Conservation (phyloP, 1,140 invertebrate genomes). For the Linepithema humile region DNA sequence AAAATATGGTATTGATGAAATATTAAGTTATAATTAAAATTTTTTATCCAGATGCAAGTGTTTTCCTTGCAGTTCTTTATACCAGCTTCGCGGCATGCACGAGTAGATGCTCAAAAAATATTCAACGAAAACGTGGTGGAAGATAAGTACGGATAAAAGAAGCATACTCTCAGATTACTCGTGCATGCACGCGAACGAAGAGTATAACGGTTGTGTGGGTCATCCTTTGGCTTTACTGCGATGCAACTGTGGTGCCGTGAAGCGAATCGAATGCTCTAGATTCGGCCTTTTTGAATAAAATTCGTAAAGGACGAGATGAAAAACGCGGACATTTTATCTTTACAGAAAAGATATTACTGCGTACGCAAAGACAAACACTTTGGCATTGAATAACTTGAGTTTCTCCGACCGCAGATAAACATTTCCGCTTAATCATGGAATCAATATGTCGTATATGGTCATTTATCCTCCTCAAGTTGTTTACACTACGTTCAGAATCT, state of each 20-base stretch:
- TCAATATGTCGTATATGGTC: slow-evolving; percentile 21
- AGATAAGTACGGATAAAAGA: slow-evolving; percentile 15
- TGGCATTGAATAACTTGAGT: slow-evolving; percentile 4
- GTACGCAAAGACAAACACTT: neutral
- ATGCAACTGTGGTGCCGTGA: slow-evolving; percentile 68
- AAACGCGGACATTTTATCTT: slow-evolving; percentile 56
- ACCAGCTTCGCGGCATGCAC: neutral
- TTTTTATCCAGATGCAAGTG: neutral
- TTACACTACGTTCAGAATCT: neutral
- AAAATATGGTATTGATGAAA: neutral
- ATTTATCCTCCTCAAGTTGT: neutral
- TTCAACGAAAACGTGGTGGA: slow-evolving; percentile 22
- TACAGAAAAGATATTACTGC: slow-evolving; percentile 20
- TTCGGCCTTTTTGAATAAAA: slow-evolving; percentile 68
- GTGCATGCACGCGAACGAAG: slow-evolving; percentile 10
- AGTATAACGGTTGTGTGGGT: slow-evolving; percentile 17
- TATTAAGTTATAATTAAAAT: slow-evolving; percentile 21
- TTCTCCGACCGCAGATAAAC: neutral
- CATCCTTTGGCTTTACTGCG: slow-evolving; percentile 30
- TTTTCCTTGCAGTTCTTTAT: neutral
- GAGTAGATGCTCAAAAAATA: slow-evolving; percentile 33
- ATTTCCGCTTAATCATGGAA: slow-evolving; percentile 6
- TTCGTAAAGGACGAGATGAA: slow-evolving; percentile 52
- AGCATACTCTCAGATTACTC: slow-evolving; percentile 4
- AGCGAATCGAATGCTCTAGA: slow-evolving; percentile 76